Conservation (phyloP, 2,797 vertebrate genomes). For the Protosalanx chinensis region DNA sequence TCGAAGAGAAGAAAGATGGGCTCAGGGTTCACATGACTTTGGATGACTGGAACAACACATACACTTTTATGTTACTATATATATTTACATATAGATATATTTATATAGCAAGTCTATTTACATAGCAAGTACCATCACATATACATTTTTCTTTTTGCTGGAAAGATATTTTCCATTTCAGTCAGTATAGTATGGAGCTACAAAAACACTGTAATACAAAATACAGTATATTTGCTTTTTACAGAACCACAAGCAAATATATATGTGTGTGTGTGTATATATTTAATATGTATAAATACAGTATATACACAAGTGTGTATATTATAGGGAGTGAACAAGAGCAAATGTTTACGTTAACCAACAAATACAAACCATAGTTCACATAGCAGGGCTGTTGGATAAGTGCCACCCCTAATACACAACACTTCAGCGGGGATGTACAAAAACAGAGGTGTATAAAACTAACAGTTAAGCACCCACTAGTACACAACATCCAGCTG, state of each 20-base stretch:
- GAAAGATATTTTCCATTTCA: slow-evolving; percentile 35
- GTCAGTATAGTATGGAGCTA: slow-evolving; percentile 45
- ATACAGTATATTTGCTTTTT: slow-evolving; percentile 41
- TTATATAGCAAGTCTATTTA: slow-evolving; percentile 39
- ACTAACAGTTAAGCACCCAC: slow-evolving; percentile 60
- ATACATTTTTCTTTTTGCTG: slow-evolving; percentile 30
- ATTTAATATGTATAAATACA: too few relatives aligned
- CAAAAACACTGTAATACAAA: slow-evolving; percentile 62
- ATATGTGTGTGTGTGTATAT: slow-evolving; percentile 4
- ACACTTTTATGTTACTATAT: slow-evolving; percentile 46
- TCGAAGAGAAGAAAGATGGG: slow-evolving; percentile 27
- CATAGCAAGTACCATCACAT: slow-evolving; percentile 47
- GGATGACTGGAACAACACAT: slow-evolving; percentile 43
- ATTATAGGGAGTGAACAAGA: neutral
- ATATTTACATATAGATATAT: neutral
- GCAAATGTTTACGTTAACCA: slow-evolving; percentile 10
- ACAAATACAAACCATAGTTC: slow-evolving; percentile 29
- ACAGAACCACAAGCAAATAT: slow-evolving; percentile 43
- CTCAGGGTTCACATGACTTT: slow-evolving; percentile 42
- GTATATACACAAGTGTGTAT: neutral
- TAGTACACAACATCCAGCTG: slow-evolving; percentile 43
- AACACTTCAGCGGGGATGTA: slow-evolving; percentile 41
- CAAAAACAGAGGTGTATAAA: slow-evolving; percentile 36
- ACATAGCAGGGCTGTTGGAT: slow-evolving; percentile 36
- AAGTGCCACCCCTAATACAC: slow-evolving; percentile 38